phyloP scores from a whole-genome alignment of 2,797 vertebrate species.

The Mormyrops boulengeri region DNA sequence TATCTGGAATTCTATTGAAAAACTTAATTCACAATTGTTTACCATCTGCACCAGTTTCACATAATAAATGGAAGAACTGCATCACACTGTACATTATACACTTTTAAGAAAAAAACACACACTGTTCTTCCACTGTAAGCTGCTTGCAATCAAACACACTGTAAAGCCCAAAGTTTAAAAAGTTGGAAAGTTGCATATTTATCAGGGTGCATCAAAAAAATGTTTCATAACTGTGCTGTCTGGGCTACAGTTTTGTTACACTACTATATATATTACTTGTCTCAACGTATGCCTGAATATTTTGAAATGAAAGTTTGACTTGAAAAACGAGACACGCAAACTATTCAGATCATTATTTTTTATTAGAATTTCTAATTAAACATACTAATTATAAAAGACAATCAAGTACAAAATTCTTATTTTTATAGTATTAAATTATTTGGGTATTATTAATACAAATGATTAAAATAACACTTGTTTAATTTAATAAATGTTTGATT shows the following conservation, averaged over 20 bases:
- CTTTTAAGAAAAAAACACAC: neutral
- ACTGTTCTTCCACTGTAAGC: neutral
- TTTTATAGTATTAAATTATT: neutral
- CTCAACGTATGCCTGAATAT: neutral
- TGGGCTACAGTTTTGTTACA: too few species aligned
- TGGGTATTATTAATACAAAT: neutral
- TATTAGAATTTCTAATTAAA: neutral
- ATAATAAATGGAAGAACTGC: neutral
- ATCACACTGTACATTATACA: neutral
- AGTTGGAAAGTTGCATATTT: neutral
- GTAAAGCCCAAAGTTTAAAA: neutral
- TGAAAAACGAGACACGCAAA: neutral
- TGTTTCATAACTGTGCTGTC: too few species aligned
- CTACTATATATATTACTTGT: neutral
- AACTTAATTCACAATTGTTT: neutral
- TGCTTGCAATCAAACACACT: neutral
- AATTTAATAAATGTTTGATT: neutral
- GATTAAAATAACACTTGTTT: neutral
- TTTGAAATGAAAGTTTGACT: neutral
- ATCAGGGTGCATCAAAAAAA: neutral
- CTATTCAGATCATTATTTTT: neutral
- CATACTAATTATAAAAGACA: neutral
- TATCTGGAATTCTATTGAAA: neutral
- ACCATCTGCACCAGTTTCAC: neutral
- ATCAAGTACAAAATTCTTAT: neutral